Base-by-base conservation (phyloP, 2,888 invertebrate species). In the Rhagophthalmus giganteus region DNA sequence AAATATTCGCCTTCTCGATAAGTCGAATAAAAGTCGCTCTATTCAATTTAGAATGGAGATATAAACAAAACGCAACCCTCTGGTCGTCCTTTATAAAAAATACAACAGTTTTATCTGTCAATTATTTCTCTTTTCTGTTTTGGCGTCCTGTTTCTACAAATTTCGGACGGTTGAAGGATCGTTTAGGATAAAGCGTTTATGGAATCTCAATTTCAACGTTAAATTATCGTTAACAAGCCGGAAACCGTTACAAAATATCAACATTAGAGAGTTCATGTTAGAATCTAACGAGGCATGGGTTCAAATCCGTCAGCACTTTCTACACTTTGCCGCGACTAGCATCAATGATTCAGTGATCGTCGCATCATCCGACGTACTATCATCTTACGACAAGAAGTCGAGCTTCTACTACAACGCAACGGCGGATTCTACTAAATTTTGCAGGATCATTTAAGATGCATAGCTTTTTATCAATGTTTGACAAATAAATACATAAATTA, bases 321-420 rank as follows among this genome's bases (percentile, higher is more conserved):
- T 34, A 47, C 39, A 33, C 41, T 33, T 30, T 39, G 44, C 42
- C 32, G 45, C 34, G 45, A 45, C 32, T 45, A 32, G 38, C 44
- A 51, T 51, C 44, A 51, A 51, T 45, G 44, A 51, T 51, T 44
- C 51, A 51, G 27, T 14, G 11, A 13, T 37, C 44, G 44, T 25
- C 51, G 34, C 44, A 46, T 40, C 27, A 26, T 41, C 41, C 46
- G 52, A 52, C 52, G 32, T 52, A 41, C 25, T 51, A 51, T 20
- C 7, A 37, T 25, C 35, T 41, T 49, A 41, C 48, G 48, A 12
- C 24, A 40, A 49, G 48, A 41, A 33, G 30, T 28, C 13, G 30
- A 38, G 41, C 34, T 47, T 15, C 25, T 47, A 47, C 33, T 28
- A 47, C 37, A 37, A 14, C 41, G 35, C 31, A 41, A n/a, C n/a